A percentile compares a stretch with the other conserved stretches of the same genome.
Evolutionary conservation across 2,888 invertebrate species (phyloP).

Genomic region (Lysandra coridon): DNA sequence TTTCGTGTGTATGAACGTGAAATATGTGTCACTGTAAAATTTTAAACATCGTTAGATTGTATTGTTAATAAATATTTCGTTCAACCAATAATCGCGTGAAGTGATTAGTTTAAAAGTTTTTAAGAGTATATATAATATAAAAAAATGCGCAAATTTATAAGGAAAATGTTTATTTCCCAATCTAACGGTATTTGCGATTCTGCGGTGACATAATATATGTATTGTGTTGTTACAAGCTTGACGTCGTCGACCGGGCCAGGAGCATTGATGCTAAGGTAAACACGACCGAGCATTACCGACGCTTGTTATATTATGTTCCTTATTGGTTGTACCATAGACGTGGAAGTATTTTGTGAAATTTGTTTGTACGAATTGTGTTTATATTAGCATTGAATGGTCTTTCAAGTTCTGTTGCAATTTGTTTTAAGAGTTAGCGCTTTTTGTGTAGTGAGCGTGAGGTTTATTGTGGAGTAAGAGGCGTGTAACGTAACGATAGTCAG

Average conservation of each 20-base stretch:
- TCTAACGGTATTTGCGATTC: background rate
- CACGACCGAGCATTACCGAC: slow-evolving; percentile 36
- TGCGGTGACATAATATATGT: background rate
- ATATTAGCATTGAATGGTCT: slow-evolving; percentile 39
- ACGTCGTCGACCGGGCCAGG: slow-evolving; percentile 75
- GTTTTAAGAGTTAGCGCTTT: slow-evolving; percentile 23
- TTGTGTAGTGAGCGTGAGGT: slow-evolving; percentile 1
- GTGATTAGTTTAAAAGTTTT: too few relatives aligned
- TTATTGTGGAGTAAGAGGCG: background rate
- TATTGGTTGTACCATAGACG: slow-evolving; percentile 31
- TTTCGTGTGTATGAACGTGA: background rate
- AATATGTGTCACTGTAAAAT: background rate
- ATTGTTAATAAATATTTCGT: too few relatives aligned
- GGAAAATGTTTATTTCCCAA: too few relatives aligned
- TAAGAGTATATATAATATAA: too few relatives aligned
- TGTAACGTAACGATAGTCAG: too few relatives aligned
- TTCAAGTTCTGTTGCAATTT: slow-evolving; percentile 20
- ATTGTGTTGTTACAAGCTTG: slow-evolving; percentile 74
- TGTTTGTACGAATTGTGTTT: slow-evolving; percentile 38
- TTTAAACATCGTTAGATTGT: background rate
- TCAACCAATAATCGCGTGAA: too few relatives aligned
- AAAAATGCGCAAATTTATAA: too few relatives aligned
- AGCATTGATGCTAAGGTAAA: slow-evolving; percentile 86
- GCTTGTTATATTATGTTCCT: slow-evolving; percentile 32
- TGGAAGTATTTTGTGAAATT: slow-evolving; percentile 34